Evolutionary conservation across 2,113 vertebrate genomes (phyloP).

Genomic region (Actenoides lindsayi): DNA sequence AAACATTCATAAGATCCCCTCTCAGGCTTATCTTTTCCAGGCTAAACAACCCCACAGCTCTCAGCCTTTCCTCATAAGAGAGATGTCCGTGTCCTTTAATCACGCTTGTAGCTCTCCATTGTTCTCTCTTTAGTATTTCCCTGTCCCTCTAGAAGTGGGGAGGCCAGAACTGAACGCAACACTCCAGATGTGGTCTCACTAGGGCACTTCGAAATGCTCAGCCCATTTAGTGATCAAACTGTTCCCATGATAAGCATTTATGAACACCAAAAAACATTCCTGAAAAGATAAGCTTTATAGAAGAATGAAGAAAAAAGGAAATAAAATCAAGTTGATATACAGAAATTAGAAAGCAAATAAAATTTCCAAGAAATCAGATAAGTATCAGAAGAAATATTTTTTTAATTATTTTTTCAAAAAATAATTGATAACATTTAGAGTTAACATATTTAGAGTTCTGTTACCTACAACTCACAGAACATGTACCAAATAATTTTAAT

Average conservation of each 20-base stretch:
- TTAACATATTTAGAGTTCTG: neutral
- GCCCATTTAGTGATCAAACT: neutral
- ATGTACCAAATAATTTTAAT: neutral
- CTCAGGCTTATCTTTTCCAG: too few species aligned
- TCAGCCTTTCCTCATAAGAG: too few species aligned
- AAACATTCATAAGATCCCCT: too few species aligned
- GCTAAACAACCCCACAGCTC: too few species aligned
- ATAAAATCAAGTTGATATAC: neutral
- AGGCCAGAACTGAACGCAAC: too few species aligned
- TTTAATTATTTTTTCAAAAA: neutral
- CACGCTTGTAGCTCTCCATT: too few species aligned
- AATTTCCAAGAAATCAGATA: neutral
- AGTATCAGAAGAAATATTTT: neutral
- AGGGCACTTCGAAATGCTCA: neutral
- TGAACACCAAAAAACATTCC: neutral
- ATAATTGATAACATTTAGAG: accelerated
- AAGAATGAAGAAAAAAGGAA: neutral
- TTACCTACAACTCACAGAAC: neutral
- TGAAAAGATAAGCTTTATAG: neutral
- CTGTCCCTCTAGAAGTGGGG: too few species aligned
- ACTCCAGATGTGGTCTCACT: too few species aligned
- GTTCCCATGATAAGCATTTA: neutral
- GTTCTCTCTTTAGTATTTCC: too few species aligned
- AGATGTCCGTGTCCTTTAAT: too few species aligned
- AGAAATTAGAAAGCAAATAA: neutral